phyloP scores from a whole-genome alignment of 2,113 vertebrate genomes.

The Leucoraja erinaceus region DNA sequence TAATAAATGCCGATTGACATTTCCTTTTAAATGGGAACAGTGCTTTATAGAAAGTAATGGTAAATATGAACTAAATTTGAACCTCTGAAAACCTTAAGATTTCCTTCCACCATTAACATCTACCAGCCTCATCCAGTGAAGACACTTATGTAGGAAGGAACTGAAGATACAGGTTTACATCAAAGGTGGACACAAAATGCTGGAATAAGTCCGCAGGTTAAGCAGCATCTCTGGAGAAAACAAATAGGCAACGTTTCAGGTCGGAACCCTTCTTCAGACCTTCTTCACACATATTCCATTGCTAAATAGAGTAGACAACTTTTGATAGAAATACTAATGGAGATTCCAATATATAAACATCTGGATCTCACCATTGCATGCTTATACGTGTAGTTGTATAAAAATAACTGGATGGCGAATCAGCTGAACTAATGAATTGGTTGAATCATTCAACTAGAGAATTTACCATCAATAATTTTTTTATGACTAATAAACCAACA shows the following conservation, averaged over 20 bases:
- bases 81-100: background rate
- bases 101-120: background rate
- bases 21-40: background rate
- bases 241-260: too few species aligned
- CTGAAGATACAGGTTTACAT: too few species aligned
- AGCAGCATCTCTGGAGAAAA: too few species aligned
- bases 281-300: background rate
- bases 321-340: background rate
- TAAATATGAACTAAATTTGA: background rate
- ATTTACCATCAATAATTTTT: background rate
- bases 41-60: background rate
- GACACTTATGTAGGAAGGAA: background rate
- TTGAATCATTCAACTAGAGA: background rate
- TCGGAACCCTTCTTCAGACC: too few species aligned
- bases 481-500: background rate
- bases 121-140: background rate
- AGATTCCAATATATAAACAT: background rate
- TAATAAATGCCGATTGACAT: background rate
- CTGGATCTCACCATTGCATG: background rate
- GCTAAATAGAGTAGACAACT: background rate
- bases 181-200: too few species aligned
- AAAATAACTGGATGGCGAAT: background rate
- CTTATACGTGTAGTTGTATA: background rate
- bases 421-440: background rate
- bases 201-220: too few species aligned